A percentile compares a stretch with the other conserved stretches of the same genome.
Evolutionary conservation across 2,888 invertebrate species (phyloP).

Genomic region (Zelleria hepariella): DNA sequence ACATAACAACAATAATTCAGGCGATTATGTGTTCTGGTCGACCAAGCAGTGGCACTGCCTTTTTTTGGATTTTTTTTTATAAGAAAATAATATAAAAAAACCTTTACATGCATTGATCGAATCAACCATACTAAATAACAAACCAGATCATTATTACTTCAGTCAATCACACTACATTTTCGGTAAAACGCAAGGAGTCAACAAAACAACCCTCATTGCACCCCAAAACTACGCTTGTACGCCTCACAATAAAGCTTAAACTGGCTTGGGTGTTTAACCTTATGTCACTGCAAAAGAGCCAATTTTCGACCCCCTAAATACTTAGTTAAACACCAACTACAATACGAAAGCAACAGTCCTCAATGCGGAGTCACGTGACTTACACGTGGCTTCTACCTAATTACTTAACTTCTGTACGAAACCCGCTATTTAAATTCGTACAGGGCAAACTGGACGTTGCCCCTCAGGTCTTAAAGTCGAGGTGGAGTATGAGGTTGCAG

Average conservation of each 20-base stretch:
- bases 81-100: not conserved
- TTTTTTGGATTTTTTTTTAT: too few relatives aligned
- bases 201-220: not conserved
- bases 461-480: not conserved
- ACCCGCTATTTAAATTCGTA: not conserved
- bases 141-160: not conserved
- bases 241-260: not conserved
- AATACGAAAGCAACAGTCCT: not conserved
- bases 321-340: conserved; percentile 1
- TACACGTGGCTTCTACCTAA: conserved; percentile 12
- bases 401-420: conserved; percentile 5
- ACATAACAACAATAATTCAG: too few relatives aligned
- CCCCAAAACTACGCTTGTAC: not conserved
- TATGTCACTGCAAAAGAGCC: not conserved
- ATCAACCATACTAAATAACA: not conserved
- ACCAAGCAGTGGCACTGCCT: too few relatives aligned
- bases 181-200: conserved; percentile 1
- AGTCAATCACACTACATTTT: conserved; percentile 4
- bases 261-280: not conserved
- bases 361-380: conserved; percentile 7
- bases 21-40: too few relatives aligned
- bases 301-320: not conserved
- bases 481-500: not conserved
- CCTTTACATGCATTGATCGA: not conserved
- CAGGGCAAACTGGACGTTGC: not conserved